Base-by-base conservation (phyloP, 2,797 vertebrate genomes). In the Sarcoramphus papa region DNA sequence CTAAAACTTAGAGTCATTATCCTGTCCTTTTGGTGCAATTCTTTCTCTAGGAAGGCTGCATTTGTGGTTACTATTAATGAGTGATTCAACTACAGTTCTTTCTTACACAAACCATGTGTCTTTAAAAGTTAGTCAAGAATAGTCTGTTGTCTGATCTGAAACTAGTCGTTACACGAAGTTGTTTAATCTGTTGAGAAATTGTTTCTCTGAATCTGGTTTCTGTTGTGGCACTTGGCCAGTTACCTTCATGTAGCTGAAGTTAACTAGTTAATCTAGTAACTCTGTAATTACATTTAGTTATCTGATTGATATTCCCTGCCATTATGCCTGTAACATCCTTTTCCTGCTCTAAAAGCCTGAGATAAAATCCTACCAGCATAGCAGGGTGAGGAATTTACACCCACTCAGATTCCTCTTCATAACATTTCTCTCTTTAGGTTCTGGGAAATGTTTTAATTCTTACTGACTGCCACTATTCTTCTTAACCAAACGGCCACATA, bases 271-370 rank as follows among this genome's bases (percentile, higher is more conserved):
- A 88, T 74, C 79, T 78, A 85, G 75, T 59, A 81, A 50, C 51
- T 89, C 37, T 67, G 74, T 91, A 96, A 92, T 94, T 95, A 89
- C 20, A 62, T 80, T 64, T 41, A 53, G 60, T 87, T 95, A 93
- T 85, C 97, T 95, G 93, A 93, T 95, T 85, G 68, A 77, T 96
- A 94, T 70, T 72, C 64, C 62, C 5, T 83, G 69, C 74, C 57
- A 83, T 95, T 89, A 89, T 62, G 93, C 84, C 84, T 85, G 64
- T 70, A 90, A 97, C 87, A 95, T 92, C 93, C 92, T 96, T 95
- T 92, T 93, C 93, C 92, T 93, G 90, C 73, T 89, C 75, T 78
- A 86, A 92, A 95, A 87, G 78, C 53, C 37, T 51, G 64, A 87
- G 87, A 92, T 95, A 93, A 0, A 78, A 95, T 91, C 64, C 64